Evolutionary conservation across 2,797 vertebrate genomes (phyloP).

Genomic region (Hozukius guyotensis): DNA sequence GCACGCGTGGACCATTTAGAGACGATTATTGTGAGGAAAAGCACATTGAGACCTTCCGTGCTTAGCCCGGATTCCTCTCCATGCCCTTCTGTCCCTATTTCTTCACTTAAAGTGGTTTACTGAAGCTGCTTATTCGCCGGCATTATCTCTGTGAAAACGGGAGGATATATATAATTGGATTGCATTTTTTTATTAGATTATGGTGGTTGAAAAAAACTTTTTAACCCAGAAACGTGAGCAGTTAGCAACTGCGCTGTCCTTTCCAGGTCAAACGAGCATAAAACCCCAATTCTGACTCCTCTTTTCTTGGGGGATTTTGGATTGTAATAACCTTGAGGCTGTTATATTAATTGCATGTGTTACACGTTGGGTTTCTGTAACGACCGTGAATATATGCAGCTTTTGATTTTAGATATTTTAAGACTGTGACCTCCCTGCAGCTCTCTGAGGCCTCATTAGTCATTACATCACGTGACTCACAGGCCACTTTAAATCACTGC

Average conservation of each 20-base stretch:
- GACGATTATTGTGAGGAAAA: slow-evolving; percentile 44
- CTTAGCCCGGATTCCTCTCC: slow-evolving; percentile 39
- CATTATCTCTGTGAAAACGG: slow-evolving; percentile 50
- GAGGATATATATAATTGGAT: slow-evolving; percentile 58
- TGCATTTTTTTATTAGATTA: slow-evolving; percentile 42
- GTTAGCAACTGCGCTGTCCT: neutral
- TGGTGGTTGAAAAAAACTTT: slow-evolving; percentile 23
- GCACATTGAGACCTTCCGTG: slow-evolving; percentile 31
- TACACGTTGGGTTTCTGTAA: slow-evolving; percentile 10
- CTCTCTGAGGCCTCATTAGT: slow-evolving; percentile 11
- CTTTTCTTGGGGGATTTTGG: slow-evolving; percentile 43
- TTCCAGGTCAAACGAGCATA: slow-evolving; percentile 37
- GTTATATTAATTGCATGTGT: slow-evolving; percentile 45
- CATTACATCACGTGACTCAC: neutral
- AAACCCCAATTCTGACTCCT: slow-evolving; percentile 28
- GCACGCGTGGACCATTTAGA: slow-evolving; percentile 46
- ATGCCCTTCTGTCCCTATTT: slow-evolving; percentile 37
- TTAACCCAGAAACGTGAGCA: neutral
- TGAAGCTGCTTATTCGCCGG: slow-evolving; percentile 47
- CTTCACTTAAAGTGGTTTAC: slow-evolving; percentile 50
- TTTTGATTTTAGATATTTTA: slow-evolving; percentile 27
- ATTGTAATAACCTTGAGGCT: slow-evolving; percentile 40
- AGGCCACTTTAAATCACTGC: slow-evolving; percentile 20
- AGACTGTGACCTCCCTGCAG: slow-evolving; percentile 12
- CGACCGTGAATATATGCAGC: slow-evolving; percentile 24